These are phyloP conservation scores for Dicrurus megarhynchus DNA, from an alignment of 2,113 vertebrate species.

Conservation along the genomic window DNA sequence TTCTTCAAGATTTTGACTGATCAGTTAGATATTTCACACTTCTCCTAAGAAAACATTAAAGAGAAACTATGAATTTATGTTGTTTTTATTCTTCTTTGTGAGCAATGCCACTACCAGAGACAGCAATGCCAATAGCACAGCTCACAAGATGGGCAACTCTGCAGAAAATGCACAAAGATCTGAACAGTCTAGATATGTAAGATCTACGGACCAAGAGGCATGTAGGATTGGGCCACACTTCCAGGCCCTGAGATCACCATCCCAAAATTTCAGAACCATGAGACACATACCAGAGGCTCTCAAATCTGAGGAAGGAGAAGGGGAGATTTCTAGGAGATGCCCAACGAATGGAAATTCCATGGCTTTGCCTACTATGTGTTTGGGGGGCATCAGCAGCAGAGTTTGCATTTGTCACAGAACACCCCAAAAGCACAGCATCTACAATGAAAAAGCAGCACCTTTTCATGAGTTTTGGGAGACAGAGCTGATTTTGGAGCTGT, in stretches of 20 bases:
- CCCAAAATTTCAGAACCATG: background rate
- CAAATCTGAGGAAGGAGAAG: background rate
- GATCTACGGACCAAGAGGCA: background rate
- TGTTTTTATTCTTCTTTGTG: background rate
- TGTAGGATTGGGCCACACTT: background rate
- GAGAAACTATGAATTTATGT: background rate
- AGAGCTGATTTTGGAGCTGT: background rate
- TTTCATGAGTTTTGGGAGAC: background rate
- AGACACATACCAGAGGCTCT: background rate
- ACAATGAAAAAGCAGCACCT: background rate
- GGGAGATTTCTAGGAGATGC: background rate
- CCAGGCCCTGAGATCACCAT: background rate
- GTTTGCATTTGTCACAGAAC: background rate
- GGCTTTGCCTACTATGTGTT: background rate
- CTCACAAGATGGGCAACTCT: background rate
- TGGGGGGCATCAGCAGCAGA: background rate
- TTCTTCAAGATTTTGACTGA: background rate
- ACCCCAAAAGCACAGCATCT: background rate
- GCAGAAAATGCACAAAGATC: background rate
- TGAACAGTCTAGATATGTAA: background rate
- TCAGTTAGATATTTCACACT: background rate
- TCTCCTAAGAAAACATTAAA: background rate
- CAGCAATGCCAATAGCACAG: background rate
- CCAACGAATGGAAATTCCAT: background rate
- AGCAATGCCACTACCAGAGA: background rate